Conservation (phyloP, 1,140 invertebrate genomes). For the Papilio helenus region DNA sequence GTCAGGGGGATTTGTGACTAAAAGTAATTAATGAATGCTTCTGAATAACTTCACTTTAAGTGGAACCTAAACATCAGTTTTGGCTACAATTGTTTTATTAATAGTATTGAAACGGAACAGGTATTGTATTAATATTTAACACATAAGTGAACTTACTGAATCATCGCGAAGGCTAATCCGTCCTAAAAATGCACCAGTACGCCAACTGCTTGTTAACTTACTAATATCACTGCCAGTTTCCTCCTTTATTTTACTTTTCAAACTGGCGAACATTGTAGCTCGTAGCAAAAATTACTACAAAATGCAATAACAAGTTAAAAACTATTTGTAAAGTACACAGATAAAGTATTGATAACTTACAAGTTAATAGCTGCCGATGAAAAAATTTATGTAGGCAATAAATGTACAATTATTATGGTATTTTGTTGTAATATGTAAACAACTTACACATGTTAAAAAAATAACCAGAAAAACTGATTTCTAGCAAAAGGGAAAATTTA, state of each 20-base stretch:
- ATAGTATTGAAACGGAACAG: not conserved
- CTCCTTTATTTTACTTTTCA: conserved; percentile 80
- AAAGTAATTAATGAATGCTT: no score
- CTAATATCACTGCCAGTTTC: conserved; percentile 79
- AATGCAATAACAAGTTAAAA: conserved; percentile 42
- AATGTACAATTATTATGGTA: conserved; percentile 20
- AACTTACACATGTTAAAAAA: conserved; percentile 25
- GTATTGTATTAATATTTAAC: not conserved
- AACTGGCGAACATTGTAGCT: conserved; percentile 73
- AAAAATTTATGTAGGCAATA: conserved; percentile 24
- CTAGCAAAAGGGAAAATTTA: conserved; percentile 15
- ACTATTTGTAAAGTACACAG: conserved; percentile 51
- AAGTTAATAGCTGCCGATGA: conserved; percentile 43
- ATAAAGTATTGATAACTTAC: conserved; percentile 53
- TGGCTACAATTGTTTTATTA: not conserved
- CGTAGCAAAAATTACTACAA: conserved; percentile 44
- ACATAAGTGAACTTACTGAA: conserved; percentile 59
- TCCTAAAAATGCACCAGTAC: conserved; percentile 74
- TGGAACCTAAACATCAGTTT: not conserved
- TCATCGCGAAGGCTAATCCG: conserved; percentile 73
- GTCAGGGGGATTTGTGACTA: no score
- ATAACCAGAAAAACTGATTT: conserved; percentile 12
- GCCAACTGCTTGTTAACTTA: conserved; percentile 76
- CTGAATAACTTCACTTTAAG: not conserved
- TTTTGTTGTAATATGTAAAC: conserved; percentile 8